Percentiles rank a stretch among this genome's conserved stretches.
Conservation (phyloP, 2,888 invertebrate species). For the Teleogryllus oceanicus region DNA sequence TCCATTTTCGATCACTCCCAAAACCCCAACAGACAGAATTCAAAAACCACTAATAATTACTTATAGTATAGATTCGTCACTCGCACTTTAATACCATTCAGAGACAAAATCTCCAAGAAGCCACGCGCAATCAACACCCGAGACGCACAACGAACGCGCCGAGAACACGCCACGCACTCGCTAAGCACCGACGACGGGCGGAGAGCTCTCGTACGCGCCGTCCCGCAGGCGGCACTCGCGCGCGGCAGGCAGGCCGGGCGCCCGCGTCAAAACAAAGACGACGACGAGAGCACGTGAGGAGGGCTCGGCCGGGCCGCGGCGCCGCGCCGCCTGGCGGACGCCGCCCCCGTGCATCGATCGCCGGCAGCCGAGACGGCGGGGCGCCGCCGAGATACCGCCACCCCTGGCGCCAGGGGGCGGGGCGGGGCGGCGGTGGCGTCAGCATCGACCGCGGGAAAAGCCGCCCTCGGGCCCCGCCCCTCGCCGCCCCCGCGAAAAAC, state of each 20-base stretch:
- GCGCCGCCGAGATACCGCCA: background rate
- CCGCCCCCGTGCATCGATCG: constrained; percentile 23
- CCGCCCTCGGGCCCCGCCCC: background rate
- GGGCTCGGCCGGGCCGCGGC: too few species aligned
- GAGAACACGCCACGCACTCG: background rate
- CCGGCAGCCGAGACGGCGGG: background rate
- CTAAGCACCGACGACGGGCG: background rate
- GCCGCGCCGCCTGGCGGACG: background rate
- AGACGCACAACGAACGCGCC: background rate
- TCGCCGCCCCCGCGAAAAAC: too few species aligned
- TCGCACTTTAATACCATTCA: too few species aligned
- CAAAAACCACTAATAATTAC: too few species aligned
- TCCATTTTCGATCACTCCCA: too few species aligned
- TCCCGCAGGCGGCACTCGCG: background rate
- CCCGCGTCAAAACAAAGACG: background rate
- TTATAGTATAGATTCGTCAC: too few species aligned
- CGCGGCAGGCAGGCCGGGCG: background rate
- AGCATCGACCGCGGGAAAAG: background rate
- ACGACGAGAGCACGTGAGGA: background rate
- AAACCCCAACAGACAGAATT: too few species aligned
- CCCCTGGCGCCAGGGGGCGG: background rate
- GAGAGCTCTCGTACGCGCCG: background rate
- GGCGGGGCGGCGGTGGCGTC: background rate
- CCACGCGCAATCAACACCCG: background rate
- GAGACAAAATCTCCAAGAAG: too few species aligned